Conservation (phyloP, 2,113 vertebrate species). For the Procavia capensis region DNA sequence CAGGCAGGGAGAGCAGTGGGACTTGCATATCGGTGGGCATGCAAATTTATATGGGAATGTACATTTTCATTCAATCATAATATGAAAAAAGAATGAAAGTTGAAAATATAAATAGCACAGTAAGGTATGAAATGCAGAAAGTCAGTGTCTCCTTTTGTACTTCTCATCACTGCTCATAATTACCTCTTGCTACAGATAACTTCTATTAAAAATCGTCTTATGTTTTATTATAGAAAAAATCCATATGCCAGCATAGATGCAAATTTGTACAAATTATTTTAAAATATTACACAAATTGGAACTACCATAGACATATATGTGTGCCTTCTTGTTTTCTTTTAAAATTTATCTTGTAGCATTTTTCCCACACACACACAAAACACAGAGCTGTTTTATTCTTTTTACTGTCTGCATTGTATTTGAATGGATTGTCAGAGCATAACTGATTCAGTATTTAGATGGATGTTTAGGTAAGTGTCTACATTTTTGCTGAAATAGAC, state of each 20-base stretch:
- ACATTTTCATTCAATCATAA: too few species aligned
- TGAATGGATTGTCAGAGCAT: background rate
- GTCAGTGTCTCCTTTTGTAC: background rate
- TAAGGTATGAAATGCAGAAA: background rate
- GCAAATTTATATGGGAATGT: too few species aligned
- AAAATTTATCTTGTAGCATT: background rate
- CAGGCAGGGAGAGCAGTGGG: too few species aligned
- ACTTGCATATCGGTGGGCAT: too few species aligned
- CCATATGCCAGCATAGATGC: background rate
- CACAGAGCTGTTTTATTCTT: background rate
- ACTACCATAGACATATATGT: background rate
- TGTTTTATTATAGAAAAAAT: background rate
- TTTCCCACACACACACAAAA: background rate
- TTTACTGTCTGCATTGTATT: background rate
- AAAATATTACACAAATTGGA: background rate
- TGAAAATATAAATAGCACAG: background rate
- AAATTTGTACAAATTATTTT: background rate
- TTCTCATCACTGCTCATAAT: background rate
- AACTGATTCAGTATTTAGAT: background rate
- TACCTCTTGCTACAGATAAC: background rate
- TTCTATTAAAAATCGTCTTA: background rate
- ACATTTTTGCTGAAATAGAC: background rate
- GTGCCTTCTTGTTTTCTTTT: background rate
- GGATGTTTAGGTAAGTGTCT: background rate
- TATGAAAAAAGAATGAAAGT: too few species aligned